Evolutionary conservation across 2,888 invertebrate species (phyloP).

Genomic region (Troglohyphantes excavatus): DNA sequence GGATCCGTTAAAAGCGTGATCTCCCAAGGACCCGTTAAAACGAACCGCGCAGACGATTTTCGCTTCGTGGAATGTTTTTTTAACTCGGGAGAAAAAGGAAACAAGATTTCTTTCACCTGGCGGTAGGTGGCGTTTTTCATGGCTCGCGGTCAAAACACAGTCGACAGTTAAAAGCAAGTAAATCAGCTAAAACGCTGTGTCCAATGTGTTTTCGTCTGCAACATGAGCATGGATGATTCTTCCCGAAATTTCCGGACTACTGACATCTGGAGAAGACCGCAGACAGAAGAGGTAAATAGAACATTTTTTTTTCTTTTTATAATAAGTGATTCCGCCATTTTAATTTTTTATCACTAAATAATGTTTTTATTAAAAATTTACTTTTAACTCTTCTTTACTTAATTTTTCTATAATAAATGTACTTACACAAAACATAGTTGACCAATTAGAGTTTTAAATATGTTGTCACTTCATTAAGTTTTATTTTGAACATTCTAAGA

Average conservation of each 20-base stretch:
- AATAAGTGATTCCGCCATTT: too few species aligned
- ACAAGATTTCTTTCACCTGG: conserved; percentile 26
- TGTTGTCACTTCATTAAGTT: too few species aligned
- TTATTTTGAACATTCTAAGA: too few species aligned
- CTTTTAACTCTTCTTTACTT: too few species aligned
- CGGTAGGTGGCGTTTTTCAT: conserved; percentile 77
- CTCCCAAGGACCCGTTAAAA: too few species aligned
- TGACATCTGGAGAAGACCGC: conserved; percentile 70
- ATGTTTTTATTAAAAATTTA: too few species aligned
- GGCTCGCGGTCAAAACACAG: conserved; percentile 69
- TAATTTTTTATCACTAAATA: too few species aligned
- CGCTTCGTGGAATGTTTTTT: neutral
- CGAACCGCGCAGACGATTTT: conserved; percentile 12
- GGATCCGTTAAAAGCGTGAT: too few species aligned
- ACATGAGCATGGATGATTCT: conserved; percentile 62
- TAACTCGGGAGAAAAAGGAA: conserved; percentile 2
- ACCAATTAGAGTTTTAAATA: too few species aligned
- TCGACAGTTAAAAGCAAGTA: conserved; percentile 68
- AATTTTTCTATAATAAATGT: too few species aligned
- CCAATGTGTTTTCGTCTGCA: conserved; percentile 66
- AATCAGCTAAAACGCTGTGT: conserved; percentile 58
- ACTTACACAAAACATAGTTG: too few species aligned
- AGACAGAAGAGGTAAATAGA: conserved; percentile 62
- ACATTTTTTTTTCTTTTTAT: neutral
- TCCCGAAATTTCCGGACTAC: conserved; percentile 59